A percentile compares a stretch with the other conserved stretches of the same genome.
Evolutionary conservation across 2,888 invertebrate genomes (phyloP).

Genomic region (Polydrusus tereticollis): DNA sequence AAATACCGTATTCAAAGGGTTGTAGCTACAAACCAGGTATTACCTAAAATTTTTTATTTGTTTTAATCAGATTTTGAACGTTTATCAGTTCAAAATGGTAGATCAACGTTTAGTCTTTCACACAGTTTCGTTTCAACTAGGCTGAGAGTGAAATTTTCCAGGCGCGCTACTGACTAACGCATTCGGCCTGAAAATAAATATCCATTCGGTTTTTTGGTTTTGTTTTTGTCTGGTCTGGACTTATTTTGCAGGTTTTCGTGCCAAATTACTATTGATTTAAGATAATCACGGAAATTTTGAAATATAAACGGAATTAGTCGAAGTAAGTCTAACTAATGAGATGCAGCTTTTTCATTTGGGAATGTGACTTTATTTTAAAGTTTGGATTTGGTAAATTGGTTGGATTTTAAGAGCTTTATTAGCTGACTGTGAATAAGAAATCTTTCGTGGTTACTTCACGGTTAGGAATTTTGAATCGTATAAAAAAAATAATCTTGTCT

Average conservation of each 20-base stretch:
- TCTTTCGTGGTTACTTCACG: too few species aligned
- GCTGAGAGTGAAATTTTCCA: too few species aligned
- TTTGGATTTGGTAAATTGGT: not conserved
- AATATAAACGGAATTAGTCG: slow-evolving; percentile 47
- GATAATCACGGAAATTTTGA: slow-evolving; percentile 47
- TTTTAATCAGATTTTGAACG: too few species aligned
- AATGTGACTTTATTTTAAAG: slow-evolving; percentile 29
- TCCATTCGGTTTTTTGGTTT: slow-evolving; percentile 48
- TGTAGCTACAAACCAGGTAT: too few species aligned
- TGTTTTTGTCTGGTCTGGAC: slow-evolving; percentile 47
- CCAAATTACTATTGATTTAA: slow-evolving; percentile 52
- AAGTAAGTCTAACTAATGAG: slow-evolving; percentile 43
- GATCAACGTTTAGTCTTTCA: too few species aligned
- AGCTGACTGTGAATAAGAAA: too few species aligned
- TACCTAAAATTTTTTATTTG: too few species aligned
- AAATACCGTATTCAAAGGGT: too few species aligned
- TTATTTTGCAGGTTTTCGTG: slow-evolving; percentile 48
- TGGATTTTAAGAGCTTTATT: not conserved
- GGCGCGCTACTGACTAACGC: not conserved
- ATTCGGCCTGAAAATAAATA: slow-evolving; percentile 41
- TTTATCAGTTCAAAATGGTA: too few species aligned
- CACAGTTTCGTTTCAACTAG: too few species aligned
- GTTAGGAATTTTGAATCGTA: too few species aligned
- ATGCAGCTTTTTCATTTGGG: slow-evolving; percentile 46
- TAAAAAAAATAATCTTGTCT: too few species aligned